These are phyloP conservation scores for Centropus unirufus DNA, from an alignment of 2,113 vertebrate genomes.

Conservation along the genomic window DNA sequence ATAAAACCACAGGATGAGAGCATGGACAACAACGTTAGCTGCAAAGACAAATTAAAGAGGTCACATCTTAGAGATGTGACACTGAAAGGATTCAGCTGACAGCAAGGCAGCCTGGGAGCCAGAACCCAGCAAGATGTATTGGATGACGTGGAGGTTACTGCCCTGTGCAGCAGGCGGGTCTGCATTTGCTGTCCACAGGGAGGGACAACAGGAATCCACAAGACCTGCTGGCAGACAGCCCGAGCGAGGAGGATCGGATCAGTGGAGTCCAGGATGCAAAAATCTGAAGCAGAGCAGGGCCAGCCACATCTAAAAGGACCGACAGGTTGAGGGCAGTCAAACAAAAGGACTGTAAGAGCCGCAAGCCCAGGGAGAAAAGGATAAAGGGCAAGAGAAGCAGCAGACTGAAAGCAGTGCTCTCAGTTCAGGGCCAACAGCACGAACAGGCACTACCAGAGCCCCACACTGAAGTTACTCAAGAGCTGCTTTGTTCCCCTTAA, in stretches of 20 bases:
- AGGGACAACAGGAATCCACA: not conserved
- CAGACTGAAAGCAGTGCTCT: not conserved
- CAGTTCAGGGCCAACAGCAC: not conserved
- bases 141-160: not conserved
- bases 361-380: not conserved
- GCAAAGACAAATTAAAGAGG: not conserved
- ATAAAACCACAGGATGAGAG: not conserved
- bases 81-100: not conserved
- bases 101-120: not conserved
- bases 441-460: not conserved
- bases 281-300: not conserved
- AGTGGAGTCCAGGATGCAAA: not conserved
- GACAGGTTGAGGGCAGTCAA: not conserved
- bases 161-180: not conserved
- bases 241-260: not conserved
- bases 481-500: not conserved
- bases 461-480: fast-evolving
- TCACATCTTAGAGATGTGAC: not conserved
- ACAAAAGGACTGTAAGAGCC: not conserved
- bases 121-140: not conserved
- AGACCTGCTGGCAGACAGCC: not conserved
- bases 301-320: not conserved
- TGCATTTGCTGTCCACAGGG: not conserved
- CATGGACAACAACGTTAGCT: not conserved
- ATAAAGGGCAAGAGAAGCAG: not conserved